Evolutionary conservation across 2,797 vertebrate genomes (phyloP), one percentile per base, ranked within the genome.

Genomic region (Zenarchopterus dispar): DNA sequence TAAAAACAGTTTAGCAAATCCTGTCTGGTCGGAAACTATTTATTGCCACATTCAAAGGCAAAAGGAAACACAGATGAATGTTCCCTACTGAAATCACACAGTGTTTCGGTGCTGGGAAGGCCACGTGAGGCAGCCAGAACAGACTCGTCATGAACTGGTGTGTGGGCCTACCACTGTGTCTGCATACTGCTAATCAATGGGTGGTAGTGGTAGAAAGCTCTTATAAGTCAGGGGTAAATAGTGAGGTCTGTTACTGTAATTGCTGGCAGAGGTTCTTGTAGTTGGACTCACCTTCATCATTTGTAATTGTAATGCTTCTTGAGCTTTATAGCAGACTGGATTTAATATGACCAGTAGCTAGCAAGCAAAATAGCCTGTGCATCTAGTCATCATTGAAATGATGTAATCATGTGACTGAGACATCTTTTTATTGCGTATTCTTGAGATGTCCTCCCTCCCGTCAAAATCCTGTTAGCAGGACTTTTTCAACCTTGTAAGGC

Each of bases 61-160:
- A 74, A 57, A 56, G 78, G 82, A 86, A 89, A 86, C 73, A 85
- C 65, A 85, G 83, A 86, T 81, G 62, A 88, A 79, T 73, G 73
- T 79, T 88, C 71, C 74, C 59, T 45, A 70, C 76, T 67, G 77
- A 69, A 87, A 85, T 85, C 79, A 79, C 62, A 70, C 60, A 58
- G 84, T 75, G 73, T 74, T 67, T 77, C 67, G n/a, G 61, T 91
- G 86, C 87, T 92, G 89, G 89, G 88, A 91, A 91, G 80, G 59
- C 82, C 22, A 65, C 68, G 52, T 80, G 78, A 79, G 67, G 57
- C 77, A 72, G 85, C 85, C 85, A 86, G 80, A 64, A 48, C 48
- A 75, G 71, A 52, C 60, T 62, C 67, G 74, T 77, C 67, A 67
- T 67, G 74, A 67, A 56, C 61, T 60, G 63, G 64, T 85, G 84